phyloP scores from a whole-genome alignment of 2,888 invertebrate species.

The Rapana venosa region DNA sequence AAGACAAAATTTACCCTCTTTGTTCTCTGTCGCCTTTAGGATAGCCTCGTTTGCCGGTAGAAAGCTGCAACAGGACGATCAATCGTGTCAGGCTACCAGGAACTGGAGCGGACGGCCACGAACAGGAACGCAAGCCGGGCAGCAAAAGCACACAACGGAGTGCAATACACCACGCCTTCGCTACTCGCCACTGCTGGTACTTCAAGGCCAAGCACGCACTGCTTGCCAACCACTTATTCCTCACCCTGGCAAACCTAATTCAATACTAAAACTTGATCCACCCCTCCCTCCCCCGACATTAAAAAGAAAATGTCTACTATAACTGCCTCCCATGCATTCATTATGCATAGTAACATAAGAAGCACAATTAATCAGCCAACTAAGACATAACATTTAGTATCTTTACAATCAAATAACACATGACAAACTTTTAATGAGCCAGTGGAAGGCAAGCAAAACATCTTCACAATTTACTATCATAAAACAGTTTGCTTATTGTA shows the following conservation, averaged over 20 bases:
- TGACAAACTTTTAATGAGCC: slow-evolving; percentile 7
- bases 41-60: slow-evolving; percentile 61
- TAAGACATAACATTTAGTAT: too few species aligned
- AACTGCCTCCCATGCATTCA: too few species aligned
- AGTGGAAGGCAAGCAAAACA: slow-evolving; percentile 18
- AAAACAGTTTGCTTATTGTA: background rate
- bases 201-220: background rate
- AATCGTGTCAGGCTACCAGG: background rate
- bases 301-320: too few species aligned
- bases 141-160: slow-evolving; percentile 34
- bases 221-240: slow-evolving; percentile 27
- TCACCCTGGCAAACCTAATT: background rate
- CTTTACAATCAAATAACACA: background rate
- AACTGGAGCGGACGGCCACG: background rate
- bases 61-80: slow-evolving; percentile 59
- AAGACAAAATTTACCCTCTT: slow-evolving; percentile 39
- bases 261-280: too few species aligned
- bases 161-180: slow-evolving; percentile 34
- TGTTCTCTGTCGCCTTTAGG: slow-evolving; percentile 37
- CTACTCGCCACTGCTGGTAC: slow-evolving; percentile 23
- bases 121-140: slow-evolving; percentile 41
- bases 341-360: too few species aligned
- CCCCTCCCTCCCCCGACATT: too few species aligned
- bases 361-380: too few species aligned
- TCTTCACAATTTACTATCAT: background rate